Percentiles rank a stretch among this genome's conserved stretches.
Conservation (phyloP, 2,113 vertebrate species). For the zebrafish (Danio rerio) region GRCz12tu NC_133195.1:45258001-45258500, state of each 20-base stretch:
- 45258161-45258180: slow-evolving; percentile 77
- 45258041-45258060: neutral
- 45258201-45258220: slow-evolving; percentile 94
- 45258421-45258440: too few species aligned
- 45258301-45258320: slow-evolving; percentile 66
- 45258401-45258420: too few species aligned
- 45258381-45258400: too few species aligned
- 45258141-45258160: slow-evolving; percentile 86
- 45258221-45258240: slow-evolving; percentile 84
- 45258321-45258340: neutral
- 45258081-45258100: neutral
- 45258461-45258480: too few species aligned
- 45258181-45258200: slow-evolving; percentile 92
- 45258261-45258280: slow-evolving; percentile 74
- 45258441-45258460: too few species aligned
- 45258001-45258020: slow-evolving; percentile 55
- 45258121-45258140: slow-evolving; percentile 77
- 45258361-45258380: too few species aligned
- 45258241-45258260: slow-evolving; percentile 86
- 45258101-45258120: slow-evolving; percentile 73
- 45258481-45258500: too few species aligned
- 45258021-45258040: slow-evolving; percentile 24
- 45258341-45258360: neutral
- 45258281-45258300: slow-evolving; percentile 65
- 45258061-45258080: neutral